Percentiles rank a stretch among this genome's conserved stretches.
Evolutionary conservation across 1,140 invertebrate species (phyloP).

Genomic region (Bradysia coprophila): DNA sequence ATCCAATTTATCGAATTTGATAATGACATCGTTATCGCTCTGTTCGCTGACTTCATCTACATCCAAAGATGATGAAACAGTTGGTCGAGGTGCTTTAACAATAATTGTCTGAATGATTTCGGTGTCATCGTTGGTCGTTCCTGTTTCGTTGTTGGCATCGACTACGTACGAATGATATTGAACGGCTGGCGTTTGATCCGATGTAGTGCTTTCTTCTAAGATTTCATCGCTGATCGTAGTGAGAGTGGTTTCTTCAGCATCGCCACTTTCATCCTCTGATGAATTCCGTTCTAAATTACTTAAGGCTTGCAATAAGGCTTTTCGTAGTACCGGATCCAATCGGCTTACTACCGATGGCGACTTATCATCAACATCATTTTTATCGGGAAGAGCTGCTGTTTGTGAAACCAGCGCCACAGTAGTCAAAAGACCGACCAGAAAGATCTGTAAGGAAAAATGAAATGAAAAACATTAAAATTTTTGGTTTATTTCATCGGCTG

Average conservation of each 20-base stretch:
- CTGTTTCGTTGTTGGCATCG: conserved; percentile 17
- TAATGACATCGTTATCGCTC: conserved; percentile 11
- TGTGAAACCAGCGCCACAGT: too few relatives aligned
- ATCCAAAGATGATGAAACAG: conserved; percentile 1
- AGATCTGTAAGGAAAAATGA: too few relatives aligned
- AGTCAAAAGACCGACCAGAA: too few relatives aligned
- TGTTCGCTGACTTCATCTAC: conserved; percentile 4
- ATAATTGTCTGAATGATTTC: conserved; percentile 15
- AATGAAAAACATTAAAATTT: too few relatives aligned
- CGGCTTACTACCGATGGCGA: neutral
- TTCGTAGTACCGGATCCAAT: conserved; percentile 44
- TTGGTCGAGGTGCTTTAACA: conserved; percentile 7
- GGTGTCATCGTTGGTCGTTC: conserved; percentile 18
- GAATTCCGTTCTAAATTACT: conserved; percentile 40
- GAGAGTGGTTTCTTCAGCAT: conserved; percentile 18
- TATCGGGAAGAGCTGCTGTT: neutral
- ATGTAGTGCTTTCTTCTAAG: conserved; percentile 17
- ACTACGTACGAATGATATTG: conserved; percentile 22
- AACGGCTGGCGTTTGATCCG: conserved; percentile 8
- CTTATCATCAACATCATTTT: neutral
- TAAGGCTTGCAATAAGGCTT: conserved; percentile 46
- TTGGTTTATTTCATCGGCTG: too few relatives aligned
- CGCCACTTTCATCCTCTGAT: conserved; percentile 16
- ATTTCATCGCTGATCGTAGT: conserved; percentile 11
- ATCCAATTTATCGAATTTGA: conserved; percentile 12